phyloP scores from a whole-genome alignment of 1,140 invertebrate genomes.

The Sitobion miscanthi region DNA sequence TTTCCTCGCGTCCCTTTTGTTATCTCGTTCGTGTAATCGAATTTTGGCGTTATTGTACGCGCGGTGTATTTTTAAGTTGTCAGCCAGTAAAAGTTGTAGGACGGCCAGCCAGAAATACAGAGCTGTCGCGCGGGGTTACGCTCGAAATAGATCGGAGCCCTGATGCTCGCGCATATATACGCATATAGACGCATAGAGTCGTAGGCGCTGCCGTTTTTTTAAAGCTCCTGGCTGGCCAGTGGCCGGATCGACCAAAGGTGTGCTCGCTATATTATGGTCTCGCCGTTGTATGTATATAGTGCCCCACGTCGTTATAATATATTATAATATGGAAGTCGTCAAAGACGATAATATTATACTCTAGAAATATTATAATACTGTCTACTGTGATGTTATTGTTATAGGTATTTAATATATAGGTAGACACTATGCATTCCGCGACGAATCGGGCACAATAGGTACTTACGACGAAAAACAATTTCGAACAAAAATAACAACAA shows the following conservation, averaged over 20 bases:
- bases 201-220: background rate
- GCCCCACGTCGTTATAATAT: no score
- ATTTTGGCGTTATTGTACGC: conserved; percentile 40
- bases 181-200: background rate
- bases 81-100: conserved; percentile 47
- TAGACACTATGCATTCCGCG: no score
- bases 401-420: no score
- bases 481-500: background rate
- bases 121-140: conserved; percentile 51
- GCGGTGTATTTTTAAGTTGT: conserved; percentile 54
- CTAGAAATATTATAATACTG: no score
- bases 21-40: conserved; percentile 52
- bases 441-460: background rate
- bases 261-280: background rate
- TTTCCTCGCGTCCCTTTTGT: conserved; percentile 24
- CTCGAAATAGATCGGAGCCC: conserved; percentile 55
- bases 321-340: no score
- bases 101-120: conserved; percentile 51
- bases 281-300: no score
- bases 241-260: conserved; percentile 24
- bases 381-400: no score
- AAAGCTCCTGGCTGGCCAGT: background rate
- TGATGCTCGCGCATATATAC: background rate
- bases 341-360: no score
- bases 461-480: background rate